These are phyloP conservation scores for Tyria jacobaeae DNA, from an alignment of 2,888 invertebrate species.

Conservation along the genomic window DNA sequence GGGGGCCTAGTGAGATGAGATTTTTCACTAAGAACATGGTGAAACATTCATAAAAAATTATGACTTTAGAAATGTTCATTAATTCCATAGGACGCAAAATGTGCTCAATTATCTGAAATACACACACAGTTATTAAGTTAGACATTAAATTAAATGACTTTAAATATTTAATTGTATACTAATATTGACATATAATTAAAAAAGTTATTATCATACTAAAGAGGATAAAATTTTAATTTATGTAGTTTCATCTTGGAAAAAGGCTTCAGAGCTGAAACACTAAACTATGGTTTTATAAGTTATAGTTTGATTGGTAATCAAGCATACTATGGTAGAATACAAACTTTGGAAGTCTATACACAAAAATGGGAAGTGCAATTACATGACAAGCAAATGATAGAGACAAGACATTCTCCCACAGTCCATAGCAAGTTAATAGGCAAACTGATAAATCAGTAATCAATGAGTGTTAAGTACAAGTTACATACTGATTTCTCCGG, in stretches of 20 bases:
- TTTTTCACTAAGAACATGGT: no score
- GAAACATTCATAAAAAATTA: background rate
- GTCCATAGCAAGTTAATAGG: background rate
- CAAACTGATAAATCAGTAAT: constrained; percentile 1
- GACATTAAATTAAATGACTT: no score
- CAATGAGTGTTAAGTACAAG: constrained; percentile 2
- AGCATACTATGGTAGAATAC: background rate
- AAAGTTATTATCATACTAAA: no score
- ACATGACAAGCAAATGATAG: background rate
- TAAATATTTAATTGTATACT: no score
- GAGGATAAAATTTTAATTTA: no score
- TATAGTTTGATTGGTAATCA: no score
- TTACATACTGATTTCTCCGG: constrained; percentile 88
- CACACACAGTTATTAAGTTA: background rate
- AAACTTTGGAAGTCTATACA: background rate
- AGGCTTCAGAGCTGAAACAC: no score
- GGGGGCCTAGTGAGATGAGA: no score
- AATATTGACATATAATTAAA: no score
- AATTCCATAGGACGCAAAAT: background rate
- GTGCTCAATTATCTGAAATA: background rate
- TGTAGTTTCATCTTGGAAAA: no score
- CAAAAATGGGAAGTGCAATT: background rate
- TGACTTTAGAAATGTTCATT: background rate
- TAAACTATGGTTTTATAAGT: no score
- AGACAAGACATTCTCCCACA: background rate